Conservation (phyloP, 1,140 invertebrate species). For the Drosophila pectinifera region DNA sequence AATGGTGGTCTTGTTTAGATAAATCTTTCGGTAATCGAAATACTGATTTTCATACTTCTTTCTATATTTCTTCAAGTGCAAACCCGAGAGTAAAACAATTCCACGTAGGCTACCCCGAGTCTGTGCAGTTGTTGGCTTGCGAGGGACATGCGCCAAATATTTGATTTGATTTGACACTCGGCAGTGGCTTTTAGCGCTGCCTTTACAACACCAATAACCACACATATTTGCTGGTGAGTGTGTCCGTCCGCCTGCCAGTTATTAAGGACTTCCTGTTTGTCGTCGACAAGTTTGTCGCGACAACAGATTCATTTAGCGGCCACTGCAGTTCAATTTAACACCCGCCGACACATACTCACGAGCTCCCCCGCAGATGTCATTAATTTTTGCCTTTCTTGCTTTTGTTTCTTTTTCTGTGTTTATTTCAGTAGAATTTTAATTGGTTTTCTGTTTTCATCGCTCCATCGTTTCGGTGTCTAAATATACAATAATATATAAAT, state of each 20-base stretch:
- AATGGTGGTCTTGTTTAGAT: no score
- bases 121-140: conserved; percentile 44
- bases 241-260: conserved; percentile 41
- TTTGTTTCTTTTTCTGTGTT: conserved; percentile 40
- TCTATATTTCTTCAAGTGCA: not conserved
- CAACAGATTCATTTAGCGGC: conserved; percentile 81
- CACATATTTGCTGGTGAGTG: not conserved
- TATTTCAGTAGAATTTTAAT: conserved; percentile 72
- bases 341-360: conserved; percentile 17
- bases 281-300: conserved; percentile 76
- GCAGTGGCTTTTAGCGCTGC: conserved; percentile 55
- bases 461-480: conserved; percentile 43
- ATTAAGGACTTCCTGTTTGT: conserved; percentile 80
- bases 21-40: no score
- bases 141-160: conserved; percentile 73
- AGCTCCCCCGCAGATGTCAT: conserved; percentile 26
- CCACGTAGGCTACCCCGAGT: not conserved
- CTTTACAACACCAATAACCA: conserved; percentile 16
- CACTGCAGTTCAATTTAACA: conserved; percentile 79
- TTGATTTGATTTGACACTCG: conserved; percentile 79
- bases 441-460: conserved; percentile 51
- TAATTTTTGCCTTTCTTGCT: conserved; percentile 16
- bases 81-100: not conserved
- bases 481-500: conserved; percentile 73
- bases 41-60: not conserved